Percentiles rank a stretch among this genome's conserved stretches.
phyloP scores from a whole-genome alignment of 2,797 vertebrate species.

The Avahi laniger region DNA sequence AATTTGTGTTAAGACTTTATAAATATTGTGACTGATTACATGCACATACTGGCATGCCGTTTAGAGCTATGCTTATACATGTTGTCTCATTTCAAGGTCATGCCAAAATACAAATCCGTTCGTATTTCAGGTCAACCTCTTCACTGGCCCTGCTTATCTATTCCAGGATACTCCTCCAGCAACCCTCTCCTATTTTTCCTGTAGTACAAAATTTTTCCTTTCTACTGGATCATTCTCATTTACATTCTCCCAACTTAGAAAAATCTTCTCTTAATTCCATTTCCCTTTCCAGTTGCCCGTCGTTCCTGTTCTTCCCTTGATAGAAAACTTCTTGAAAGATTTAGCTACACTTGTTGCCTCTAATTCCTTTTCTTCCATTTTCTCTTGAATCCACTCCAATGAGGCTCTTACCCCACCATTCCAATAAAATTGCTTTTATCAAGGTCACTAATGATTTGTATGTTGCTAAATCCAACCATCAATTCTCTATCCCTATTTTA shows the following conservation, averaged over 20 bases:
- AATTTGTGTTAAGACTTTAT: not conserved
- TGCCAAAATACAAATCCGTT: not conserved
- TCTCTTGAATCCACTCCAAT: not conserved
- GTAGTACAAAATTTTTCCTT: not conserved
- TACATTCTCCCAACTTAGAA: not conserved
- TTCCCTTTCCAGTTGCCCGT: not conserved
- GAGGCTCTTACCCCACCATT: not conserved
- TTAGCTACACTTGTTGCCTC: not conserved
- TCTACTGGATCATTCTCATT: not conserved
- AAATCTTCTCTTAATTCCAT: not conserved
- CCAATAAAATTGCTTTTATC: not conserved
- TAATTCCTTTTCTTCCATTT: not conserved
- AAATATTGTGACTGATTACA: not conserved
- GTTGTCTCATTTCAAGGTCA: not conserved
- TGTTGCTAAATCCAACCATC: not conserved
- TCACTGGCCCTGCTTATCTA: not conserved
- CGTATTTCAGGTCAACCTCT: not conserved
- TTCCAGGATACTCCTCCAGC: not conserved
- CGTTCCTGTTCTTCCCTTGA: not conserved
- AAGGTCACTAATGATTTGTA: constrained; percentile 1
- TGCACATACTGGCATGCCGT: not conserved
- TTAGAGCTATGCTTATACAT: not conserved
- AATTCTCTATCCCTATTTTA: not conserved
- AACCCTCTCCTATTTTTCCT: not conserved
- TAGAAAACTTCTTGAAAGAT: not conserved